These are phyloP conservation scores for Morbakka virulenta DNA, from an alignment of 30 jellyfish, hydroid and myxozoan genomes.

Conservation along the genomic window DNA sequence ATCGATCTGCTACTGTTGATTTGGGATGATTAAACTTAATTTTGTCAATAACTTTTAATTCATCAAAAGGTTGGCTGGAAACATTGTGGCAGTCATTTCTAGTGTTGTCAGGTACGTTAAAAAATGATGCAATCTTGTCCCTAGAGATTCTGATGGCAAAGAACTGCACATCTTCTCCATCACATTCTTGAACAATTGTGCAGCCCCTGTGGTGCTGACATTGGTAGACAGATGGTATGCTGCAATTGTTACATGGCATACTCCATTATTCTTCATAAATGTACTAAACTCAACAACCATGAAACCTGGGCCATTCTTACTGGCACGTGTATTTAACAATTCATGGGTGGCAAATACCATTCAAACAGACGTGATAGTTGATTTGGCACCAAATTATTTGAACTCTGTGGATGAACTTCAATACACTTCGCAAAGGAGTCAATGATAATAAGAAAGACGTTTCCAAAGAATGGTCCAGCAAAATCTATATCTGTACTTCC, in stretches of 20 bases:
- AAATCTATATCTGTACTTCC: not conserved
- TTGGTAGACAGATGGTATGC: constrained; percentile 53
- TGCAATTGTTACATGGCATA: constrained; percentile 23
- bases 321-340: constrained; percentile 16
- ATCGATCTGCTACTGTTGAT: no score
- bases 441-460: not conserved
- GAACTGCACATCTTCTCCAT: constrained; percentile 7
- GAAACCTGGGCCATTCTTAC: constrained; percentile 34
- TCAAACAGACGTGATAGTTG: not conserved
- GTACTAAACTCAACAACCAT: not conserved
- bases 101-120: constrained; percentile 38
- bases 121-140: not conserved
- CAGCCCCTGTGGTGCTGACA: constrained; percentile 39
- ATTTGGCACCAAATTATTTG: not conserved
- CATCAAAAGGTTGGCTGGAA: constrained; percentile 35
- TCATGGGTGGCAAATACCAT: not conserved
- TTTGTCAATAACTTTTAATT: no score
- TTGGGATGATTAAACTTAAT: no score
- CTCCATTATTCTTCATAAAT: not conserved
- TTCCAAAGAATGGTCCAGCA: constrained; percentile 47
- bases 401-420: not conserved
- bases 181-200: constrained; percentile 14
- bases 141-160: not conserved
- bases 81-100: not conserved
- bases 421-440: not conserved